phyloP scores from a whole-genome alignment of 2,888 invertebrate species.

The Cephus sareptanus region DNA sequence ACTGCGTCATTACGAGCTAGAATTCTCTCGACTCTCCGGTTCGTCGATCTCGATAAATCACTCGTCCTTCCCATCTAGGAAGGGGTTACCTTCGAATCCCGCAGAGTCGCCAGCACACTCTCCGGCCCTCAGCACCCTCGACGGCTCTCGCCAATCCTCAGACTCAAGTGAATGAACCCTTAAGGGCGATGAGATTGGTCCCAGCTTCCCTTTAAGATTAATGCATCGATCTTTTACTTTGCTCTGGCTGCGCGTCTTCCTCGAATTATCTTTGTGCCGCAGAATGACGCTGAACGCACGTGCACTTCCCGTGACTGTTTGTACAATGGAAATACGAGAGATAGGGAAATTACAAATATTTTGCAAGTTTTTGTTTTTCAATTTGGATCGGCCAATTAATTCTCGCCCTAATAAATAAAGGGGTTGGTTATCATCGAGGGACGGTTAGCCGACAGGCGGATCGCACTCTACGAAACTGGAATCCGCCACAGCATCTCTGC shows the following conservation, averaged over 20 bases:
- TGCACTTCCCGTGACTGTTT: too few species aligned
- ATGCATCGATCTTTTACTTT: slow-evolving; percentile 12
- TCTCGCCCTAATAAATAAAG: neutral
- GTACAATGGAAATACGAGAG: neutral
- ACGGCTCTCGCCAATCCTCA: neutral
- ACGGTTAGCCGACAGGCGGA: too few species aligned
- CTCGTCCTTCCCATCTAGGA: slow-evolving; percentile 19
- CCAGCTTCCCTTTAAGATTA: slow-evolving; percentile 27
- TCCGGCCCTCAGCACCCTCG: neutral
- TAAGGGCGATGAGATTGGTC: slow-evolving; percentile 32
- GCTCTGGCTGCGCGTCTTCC: neutral
- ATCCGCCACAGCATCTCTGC: neutral
- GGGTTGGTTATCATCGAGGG: neutral
- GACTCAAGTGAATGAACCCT: slow-evolving; percentile 32
- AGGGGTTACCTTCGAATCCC: slow-evolving; percentile 19
- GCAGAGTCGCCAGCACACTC: neutral
- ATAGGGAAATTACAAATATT: neutral
- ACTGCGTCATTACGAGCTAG: neutral
- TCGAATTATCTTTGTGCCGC: neutral
- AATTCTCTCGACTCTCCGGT: neutral
- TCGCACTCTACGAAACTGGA: neutral
- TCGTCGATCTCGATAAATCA: slow-evolving; percentile 46
- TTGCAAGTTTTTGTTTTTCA: neutral
- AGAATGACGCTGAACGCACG: neutral
- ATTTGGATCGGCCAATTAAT: neutral